These are phyloP conservation scores for Acrossocheilus wenchowensis DNA, from an alignment of 2,797 vertebrate genomes.

Conservation along the genomic window DNA sequence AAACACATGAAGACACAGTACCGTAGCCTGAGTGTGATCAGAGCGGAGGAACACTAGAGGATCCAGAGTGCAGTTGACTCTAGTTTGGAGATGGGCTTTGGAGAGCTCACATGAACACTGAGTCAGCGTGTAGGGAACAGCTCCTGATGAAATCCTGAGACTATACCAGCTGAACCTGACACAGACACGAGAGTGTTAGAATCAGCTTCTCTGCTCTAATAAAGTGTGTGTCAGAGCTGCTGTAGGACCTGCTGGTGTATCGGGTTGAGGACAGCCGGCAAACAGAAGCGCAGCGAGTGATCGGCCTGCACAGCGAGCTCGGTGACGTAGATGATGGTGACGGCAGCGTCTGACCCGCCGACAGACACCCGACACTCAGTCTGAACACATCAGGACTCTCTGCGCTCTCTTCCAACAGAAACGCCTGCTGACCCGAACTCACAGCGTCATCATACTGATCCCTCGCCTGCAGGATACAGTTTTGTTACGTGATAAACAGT, in stretches of 20 bases:
- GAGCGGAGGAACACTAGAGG: constrained; percentile 73
- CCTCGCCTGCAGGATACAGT: constrained; percentile 36
- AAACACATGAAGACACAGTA: constrained; percentile 56
- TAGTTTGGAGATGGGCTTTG: constrained; percentile 76
- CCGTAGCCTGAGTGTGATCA: constrained; percentile 78
- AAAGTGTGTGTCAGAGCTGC: background rate
- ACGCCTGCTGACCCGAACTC: constrained; percentile 74
- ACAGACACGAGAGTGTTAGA: background rate
- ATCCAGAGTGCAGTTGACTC: constrained; percentile 79
- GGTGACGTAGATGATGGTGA: constrained; percentile 81
- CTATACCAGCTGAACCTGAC: constrained; percentile 59
- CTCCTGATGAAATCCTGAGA: constrained; percentile 67
- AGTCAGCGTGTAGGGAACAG: constrained; percentile 81
- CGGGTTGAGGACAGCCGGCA: constrained; percentile 85
- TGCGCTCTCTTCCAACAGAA: constrained; percentile 80
- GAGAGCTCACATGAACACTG: constrained; percentile 72
- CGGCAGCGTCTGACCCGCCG: constrained; percentile 74
- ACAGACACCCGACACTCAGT: constrained; percentile 78
- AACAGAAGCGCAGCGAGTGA: constrained; percentile 78
- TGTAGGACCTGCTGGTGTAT: constrained; percentile 76
- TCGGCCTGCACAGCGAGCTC: constrained; percentile 82
- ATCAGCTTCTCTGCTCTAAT: too few relatives aligned
- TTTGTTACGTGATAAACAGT: too few relatives aligned
- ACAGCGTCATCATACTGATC: constrained; percentile 72
- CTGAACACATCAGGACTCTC: constrained; percentile 78